Evolutionary conservation across 2,797 vertebrate species (phyloP).

Genomic region (Monodelphis domestica): DNA sequence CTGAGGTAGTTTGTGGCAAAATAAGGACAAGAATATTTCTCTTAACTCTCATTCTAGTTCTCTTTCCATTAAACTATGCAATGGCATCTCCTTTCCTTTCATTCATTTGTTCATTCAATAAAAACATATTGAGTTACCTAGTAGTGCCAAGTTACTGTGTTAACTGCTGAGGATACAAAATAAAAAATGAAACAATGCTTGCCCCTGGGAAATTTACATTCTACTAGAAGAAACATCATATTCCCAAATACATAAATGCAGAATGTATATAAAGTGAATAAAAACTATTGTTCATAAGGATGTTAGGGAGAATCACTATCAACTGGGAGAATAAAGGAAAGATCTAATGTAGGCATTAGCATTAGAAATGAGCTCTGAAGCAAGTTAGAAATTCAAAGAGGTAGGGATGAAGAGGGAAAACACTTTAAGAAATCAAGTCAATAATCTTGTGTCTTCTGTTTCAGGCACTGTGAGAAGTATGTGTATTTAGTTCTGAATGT

Average conservation of each 20-base stretch:
- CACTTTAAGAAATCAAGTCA: background rate
- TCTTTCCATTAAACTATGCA: background rate
- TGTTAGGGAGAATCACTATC: background rate
- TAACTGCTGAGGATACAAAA: background rate
- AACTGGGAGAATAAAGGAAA: background rate
- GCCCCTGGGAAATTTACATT: background rate
- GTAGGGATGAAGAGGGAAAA: background rate
- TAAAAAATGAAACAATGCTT: background rate
- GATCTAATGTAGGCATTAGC: background rate
- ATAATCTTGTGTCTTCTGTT: background rate
- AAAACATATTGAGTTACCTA: background rate
- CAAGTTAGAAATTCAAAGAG: background rate
- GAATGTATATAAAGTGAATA: background rate
- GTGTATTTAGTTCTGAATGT: background rate
- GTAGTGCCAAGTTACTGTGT: background rate
- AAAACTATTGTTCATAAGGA: background rate
- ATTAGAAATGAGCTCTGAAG: background rate
- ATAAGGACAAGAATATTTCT: background rate
- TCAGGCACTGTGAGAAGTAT: too few species aligned
- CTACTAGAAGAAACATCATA: background rate
- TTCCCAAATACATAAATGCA: background rate
- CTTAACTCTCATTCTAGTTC: background rate
- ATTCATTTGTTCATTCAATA: constrained; percentile 4
- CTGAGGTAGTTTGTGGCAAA: background rate
- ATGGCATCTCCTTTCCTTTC: background rate